Conservation (phyloP, 2,113 vertebrate genomes). For the Chlorodrepanis virens region DNA sequence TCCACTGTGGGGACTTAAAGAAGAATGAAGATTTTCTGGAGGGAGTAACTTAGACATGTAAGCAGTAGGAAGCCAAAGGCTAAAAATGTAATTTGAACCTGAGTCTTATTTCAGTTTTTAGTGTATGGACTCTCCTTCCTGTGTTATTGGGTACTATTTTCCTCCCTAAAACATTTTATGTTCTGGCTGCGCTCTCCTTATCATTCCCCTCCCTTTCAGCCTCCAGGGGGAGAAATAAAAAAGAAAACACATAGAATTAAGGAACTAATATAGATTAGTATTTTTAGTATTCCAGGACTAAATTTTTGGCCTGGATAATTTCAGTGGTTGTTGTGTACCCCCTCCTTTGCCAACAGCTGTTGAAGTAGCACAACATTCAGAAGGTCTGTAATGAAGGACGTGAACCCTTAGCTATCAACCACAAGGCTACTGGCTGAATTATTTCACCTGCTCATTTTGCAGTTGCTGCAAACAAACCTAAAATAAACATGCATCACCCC, state of each 20-base stretch:
- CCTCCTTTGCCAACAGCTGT: not conserved
- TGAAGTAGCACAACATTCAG: not conserved
- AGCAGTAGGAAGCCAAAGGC: not conserved
- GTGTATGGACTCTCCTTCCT: not conserved
- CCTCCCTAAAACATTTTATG: not conserved
- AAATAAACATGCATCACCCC: not conserved
- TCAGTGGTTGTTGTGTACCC: not conserved
- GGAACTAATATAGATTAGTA: not conserved
- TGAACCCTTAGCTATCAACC: not conserved
- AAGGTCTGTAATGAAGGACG: not conserved
- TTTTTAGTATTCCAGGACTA: not conserved
- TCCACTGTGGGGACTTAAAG: not conserved
- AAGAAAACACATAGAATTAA: not conserved
- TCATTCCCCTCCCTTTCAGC: not conserved
- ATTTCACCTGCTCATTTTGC: not conserved
- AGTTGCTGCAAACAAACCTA: not conserved
- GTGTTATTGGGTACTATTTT: not conserved
- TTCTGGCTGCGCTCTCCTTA: fast-evolving
- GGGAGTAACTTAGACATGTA: not conserved
- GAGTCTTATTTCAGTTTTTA: not conserved
- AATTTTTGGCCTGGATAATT: not conserved
- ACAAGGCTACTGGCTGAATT: not conserved
- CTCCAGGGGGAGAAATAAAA: not conserved
- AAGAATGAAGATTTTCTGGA: not conserved
- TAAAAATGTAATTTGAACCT: not conserved